Base-by-base conservation (phyloP, 2,888 invertebrate genomes). In the Camptogramma bilineatum region DNA sequence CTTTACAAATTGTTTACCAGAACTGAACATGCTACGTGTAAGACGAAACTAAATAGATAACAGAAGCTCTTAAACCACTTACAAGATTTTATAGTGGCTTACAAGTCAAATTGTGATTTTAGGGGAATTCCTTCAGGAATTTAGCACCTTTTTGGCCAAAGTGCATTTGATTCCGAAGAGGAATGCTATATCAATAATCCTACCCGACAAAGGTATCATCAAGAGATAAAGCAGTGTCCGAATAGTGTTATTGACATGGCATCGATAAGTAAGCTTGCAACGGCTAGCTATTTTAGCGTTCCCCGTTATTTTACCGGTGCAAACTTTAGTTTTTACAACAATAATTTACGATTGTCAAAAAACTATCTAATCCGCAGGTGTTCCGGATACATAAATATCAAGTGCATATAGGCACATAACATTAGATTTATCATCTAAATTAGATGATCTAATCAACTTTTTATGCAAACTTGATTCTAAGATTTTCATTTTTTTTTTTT, bases 371-470 rank as follows among this genome's bases (percentile, higher is more conserved):
- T 83, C 87, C 86, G 74, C 62, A 74, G 87, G 74, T 89, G 85
- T 83, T 83, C 60, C 65, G 87, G 88, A 88, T 76, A 73, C 71
- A 54, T 53, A 52, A 55, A 67, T 66, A 78, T 82, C 88, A 87
- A 91, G 90, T 83, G 88, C 90, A 90, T 84, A 87, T 84, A 87
- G 68, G 85, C 87, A 93, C 90, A 91, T 91, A 88, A 90, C 80
- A 91, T 91, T 79, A 87, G 91, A 91, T 90, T 55, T 75, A 69
- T 68, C 53, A 61, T 61, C 83, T 88, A 90, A 91, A 13, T 39
- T 39, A 39, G 34, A 39, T 39, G 34, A 39, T 39, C 91, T 87
- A 83, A 91, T 91, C 87, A 91, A 91, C 87, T 90, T 79, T 90
- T 79, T 87, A 90, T 91, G 91, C 91, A 74, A 82, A 80, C 90